Base-by-base conservation (phyloP, 2,888 invertebrate genomes). In the Drosophila silvestris region DNA sequence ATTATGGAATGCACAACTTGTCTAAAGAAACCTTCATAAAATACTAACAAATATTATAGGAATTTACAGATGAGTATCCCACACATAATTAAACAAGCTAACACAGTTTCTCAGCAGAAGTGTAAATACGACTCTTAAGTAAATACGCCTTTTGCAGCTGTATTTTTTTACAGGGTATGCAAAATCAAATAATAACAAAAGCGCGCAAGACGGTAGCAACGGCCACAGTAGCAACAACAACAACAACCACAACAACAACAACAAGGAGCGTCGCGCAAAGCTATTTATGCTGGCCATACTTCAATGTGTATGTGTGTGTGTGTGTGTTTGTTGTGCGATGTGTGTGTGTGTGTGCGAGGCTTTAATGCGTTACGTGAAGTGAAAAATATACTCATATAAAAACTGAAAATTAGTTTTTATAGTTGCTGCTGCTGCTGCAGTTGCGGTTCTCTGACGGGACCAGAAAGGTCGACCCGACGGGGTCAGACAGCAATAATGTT, bases 181-280 rank as follows among this genome's bases (percentile, higher is more conserved):
- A 61, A 80, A 77, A 64, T 84, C 84, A 86, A 89, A 85, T 82
- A 85, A 81, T 79, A 81, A 89, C 81, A 81, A 82, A 86, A 82
- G 77, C 74, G 87, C 74, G 82, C 68, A 82, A 87, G 70, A 79
- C 82, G 61, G 87, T 80, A 79, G 79, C 79, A 70, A 47, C 58
- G 50, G 59, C 59, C 56, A 76, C 76, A 73, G 67, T 60, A 60
- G 58, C 44, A 60, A 56, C 52, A 65, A 47, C 62, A 54, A 53
- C 57, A 61, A 26, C 26, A 26, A 26, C 26, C 57, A 47, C 54
- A 62, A 59, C 47, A 52, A 58, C 53, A 59, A 47, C 54, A 62
- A 57, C 53, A 57, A 63, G 56, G 35, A 63, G 57, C 30, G 12
- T 52, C 53, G 54, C 33, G 22, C 71, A 35, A 53, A 52, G 79